Evolutionary conservation across 2,888 invertebrate genomes (phyloP).

Genomic region (Aelia acuminata): DNA sequence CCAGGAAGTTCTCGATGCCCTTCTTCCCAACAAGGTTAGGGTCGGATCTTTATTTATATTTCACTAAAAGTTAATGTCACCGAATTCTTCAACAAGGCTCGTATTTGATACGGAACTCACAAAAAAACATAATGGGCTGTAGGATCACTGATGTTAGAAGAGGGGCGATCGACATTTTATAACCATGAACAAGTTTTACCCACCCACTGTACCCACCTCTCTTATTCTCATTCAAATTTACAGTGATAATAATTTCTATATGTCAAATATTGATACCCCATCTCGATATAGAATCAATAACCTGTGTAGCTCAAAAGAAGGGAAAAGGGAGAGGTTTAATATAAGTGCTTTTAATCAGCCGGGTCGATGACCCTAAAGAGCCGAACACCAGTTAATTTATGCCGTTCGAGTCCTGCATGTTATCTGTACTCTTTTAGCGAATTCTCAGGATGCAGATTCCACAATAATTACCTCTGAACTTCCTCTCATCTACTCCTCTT

Average conservation of each 20-base stretch:
- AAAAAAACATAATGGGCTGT: too few relatives aligned
- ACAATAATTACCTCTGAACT: constrained; percentile 1
- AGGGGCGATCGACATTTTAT: too few relatives aligned
- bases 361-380: not conserved
- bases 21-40: not conserved
- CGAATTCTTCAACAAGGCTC: not conserved
- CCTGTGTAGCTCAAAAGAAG: too few relatives aligned
- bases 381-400: not conserved
- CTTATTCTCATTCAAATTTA: too few relatives aligned
- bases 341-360: not conserved
- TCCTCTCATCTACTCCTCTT: constrained; percentile 17
- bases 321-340: too few relatives aligned
- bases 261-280: too few relatives aligned
- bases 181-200: too few relatives aligned
- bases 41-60: not conserved
- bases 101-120: too few relatives aligned
- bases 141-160: too few relatives aligned
- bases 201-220: too few relatives aligned
- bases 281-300: too few relatives aligned
- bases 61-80: not conserved
- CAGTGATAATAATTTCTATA: too few relatives aligned
- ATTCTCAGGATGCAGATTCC: constrained; percentile 8
- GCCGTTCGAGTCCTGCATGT: not conserved
- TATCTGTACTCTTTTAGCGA: not conserved
- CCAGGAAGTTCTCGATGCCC: not conserved